Conservation (phyloP, 2,888 invertebrate genomes). For the Halictus quadricinctus region DNA sequence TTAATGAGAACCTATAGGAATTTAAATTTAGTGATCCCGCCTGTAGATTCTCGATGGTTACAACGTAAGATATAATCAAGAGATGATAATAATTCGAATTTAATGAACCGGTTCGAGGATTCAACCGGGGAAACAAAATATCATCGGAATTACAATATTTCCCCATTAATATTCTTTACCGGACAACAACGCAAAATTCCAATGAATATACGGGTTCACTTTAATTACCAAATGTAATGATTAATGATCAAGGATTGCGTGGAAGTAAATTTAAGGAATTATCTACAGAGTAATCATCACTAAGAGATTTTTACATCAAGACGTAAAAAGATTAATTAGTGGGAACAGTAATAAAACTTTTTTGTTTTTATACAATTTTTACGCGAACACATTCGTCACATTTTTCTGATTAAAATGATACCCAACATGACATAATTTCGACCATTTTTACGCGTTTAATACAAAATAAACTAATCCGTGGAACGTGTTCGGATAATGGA, state of each 20-base stretch:
- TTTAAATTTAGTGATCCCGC: conserved; percentile 3
- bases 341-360: background rate
- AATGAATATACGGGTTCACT: background rate
- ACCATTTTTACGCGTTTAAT: too few relatives aligned
- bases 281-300: background rate
- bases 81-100: conserved; percentile 1
- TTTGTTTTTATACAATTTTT: background rate
- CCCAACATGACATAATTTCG: too few relatives aligned
- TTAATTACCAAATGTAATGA: background rate
- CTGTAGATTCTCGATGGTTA: conserved; percentile 2
- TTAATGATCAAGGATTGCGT: background rate
- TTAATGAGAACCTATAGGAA: conserved; percentile 14
- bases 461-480: too few relatives aligned
- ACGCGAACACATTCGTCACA: background rate
- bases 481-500: background rate
- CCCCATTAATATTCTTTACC: background rate
- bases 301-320: too few relatives aligned
- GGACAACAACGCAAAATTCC: background rate
- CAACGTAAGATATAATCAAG: background rate
- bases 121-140: background rate
- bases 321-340: background rate
- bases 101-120: conserved; percentile 1
- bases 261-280: background rate
- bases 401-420: too few relatives aligned
- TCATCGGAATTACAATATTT: background rate